Evolutionary conservation across 2,797 vertebrate genomes (phyloP).

Genomic region (Sardinella longiceps): DNA sequence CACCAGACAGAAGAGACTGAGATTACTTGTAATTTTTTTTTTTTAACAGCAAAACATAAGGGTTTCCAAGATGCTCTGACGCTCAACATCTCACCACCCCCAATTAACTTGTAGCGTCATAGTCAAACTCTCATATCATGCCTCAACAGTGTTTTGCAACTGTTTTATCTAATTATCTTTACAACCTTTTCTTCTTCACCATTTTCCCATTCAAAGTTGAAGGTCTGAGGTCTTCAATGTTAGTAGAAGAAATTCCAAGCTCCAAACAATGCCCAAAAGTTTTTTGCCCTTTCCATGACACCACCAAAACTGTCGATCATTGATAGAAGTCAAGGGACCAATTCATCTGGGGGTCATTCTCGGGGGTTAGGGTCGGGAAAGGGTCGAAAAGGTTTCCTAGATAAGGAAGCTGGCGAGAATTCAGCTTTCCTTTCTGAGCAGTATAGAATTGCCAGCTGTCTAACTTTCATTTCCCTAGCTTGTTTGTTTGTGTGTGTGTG

Average conservation of each 20-base stretch:
- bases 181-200: not conserved
- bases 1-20: slow-evolving; percentile 22
- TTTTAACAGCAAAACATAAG: not conserved
- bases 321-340: not conserved
- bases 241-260: not conserved
- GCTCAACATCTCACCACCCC: not conserved
- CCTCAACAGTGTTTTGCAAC: not conserved
- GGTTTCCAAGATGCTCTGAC: not conserved
- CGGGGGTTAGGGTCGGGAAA: not conserved
- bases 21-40: not conserved
- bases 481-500: not conserved
- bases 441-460: not conserved
- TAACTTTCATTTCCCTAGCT: slow-evolving; percentile 2
- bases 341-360: not conserved
- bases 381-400: not conserved
- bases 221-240: not conserved
- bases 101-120: not conserved
- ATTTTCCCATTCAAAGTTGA: not conserved
- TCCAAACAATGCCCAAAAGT: not conserved
- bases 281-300: not conserved
- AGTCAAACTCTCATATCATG: not conserved
- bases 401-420: not conserved
- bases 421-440: not conserved
- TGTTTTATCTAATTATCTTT: not conserved
- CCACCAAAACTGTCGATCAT: not conserved